Evolutionary conservation across 2,113 vertebrate genomes (phyloP), one percentile per base, ranked within the genome.

Genomic region (Stigmatopora nigra): DNA sequence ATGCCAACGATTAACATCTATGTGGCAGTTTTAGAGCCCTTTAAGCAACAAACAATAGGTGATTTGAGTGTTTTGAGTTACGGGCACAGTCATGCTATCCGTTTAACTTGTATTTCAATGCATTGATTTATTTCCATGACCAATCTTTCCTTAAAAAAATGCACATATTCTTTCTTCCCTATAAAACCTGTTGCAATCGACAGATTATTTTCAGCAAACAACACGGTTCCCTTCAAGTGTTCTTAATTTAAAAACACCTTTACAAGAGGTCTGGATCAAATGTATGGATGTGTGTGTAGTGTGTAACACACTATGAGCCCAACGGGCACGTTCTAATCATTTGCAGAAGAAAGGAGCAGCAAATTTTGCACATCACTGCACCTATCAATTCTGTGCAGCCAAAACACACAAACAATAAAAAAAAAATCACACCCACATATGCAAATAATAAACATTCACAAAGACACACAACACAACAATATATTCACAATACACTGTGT

Each of bases 221-320:
- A 53, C 62, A 73, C 80, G 74, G 38, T 77, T 80, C 81, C 76
- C 82, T 78, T 78, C 79, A 67, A 83, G 74, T 85, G 85, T 88
- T 86, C 86, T 82, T 75, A 77, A 84, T 88, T 87, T 87, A 80
- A 83, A 72, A 75, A 83, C 79, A 87, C 81, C 86, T 88, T 86
- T 82, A 84, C 82, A 84, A 78, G 70, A 83, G 6, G 76, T 79
- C 79, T 85, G 81, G 79, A 64, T 76, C 62, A 48, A 78, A 68
- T 65, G 68, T 82, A 72, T 65, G 82, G 73, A 74, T 61, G 47
- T 22, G 63, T 61, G 59, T 72, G 69, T 58, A n/a, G 48, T 49
- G 77, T 71, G 49, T n/a, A 57, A 65, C 78, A 64, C 59, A 63
- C 65, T 61, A 52, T 35, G 83, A 88, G 83, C 65, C 82, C 75